Evolutionary conservation across 2,113 vertebrate genomes (phyloP).

Genomic region (Leucopsar rothschildi): DNA sequence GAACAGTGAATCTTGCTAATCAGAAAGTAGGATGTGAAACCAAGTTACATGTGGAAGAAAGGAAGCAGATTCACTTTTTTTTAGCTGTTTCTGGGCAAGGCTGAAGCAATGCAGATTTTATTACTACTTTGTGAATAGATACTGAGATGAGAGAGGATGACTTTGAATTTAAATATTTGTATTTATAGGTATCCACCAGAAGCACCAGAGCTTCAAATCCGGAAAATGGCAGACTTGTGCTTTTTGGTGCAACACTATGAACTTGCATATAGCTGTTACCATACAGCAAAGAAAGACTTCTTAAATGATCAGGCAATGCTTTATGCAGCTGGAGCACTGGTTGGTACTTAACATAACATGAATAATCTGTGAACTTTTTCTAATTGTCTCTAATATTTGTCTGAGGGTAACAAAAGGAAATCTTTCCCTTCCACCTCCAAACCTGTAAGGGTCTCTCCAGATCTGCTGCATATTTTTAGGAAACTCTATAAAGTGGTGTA

Average conservation of each 20-base stretch:
- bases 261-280: conserved; percentile 96
- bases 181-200: conserved; percentile 91
- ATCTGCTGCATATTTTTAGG: neutral
- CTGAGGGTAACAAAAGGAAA: neutral
- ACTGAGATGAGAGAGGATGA: neutral
- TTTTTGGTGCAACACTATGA: conserved; percentile 98
- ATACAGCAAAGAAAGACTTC: conserved; percentile 98
- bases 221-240: conserved; percentile 98
- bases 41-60: neutral
- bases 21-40: neutral
- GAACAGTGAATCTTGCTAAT: neutral
- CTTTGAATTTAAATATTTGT: conserved; percentile 44
- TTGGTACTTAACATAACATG: conserved; percentile 69
- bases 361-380: neutral
- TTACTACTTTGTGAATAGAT: neutral
- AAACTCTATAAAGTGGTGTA: neutral
- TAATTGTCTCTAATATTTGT: neutral
- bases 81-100: neutral
- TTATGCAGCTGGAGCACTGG: conserved; percentile 95
- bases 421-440: neutral
- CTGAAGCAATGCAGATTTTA: neutral
- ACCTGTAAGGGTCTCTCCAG: neutral
- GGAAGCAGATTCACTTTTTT: neutral
- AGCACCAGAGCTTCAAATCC: conserved; percentile 96
- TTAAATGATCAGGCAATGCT: conserved; percentile 98